Evolutionary conservation across 1,140 invertebrate species (phyloP).

Genomic region (Drosophila bocki): DNA sequence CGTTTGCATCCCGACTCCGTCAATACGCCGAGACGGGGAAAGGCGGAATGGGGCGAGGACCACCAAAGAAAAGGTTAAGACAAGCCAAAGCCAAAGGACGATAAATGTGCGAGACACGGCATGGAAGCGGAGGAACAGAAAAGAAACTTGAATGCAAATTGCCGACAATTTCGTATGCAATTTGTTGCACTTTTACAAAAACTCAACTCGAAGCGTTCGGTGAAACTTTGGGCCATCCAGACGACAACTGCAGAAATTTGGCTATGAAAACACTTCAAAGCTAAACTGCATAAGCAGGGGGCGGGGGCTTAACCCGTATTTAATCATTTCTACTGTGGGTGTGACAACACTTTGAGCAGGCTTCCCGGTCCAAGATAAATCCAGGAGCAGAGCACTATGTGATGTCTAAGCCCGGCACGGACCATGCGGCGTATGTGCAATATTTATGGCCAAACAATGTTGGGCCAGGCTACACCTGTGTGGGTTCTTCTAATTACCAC

Average conservation of each 20-base stretch:
- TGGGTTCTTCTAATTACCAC: conserved; percentile 60
- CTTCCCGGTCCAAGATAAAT: conserved; percentile 4
- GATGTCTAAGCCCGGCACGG: conserved; percentile 2
- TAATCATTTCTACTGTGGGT: conserved; percentile 25
- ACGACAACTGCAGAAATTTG: conserved; percentile 8
- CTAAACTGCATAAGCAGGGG: neutral
- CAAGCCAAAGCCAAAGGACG: conserved; percentile 30
- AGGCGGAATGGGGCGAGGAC: neutral
- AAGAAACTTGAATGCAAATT: conserved; percentile 65
- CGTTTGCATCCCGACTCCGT: conserved; percentile 35
- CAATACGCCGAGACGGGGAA: conserved; percentile 9
- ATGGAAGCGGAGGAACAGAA: conserved; percentile 12
- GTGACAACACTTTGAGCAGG: conserved; percentile 12
- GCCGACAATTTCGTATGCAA: conserved; percentile 66
- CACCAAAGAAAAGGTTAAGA: conserved; percentile 18
- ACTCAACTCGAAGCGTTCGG: conserved; percentile 2
- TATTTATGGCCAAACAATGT: conserved; percentile 37
- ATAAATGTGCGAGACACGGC: conserved; percentile 50
- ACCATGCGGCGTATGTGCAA: conserved; percentile 60
- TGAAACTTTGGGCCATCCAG: conserved; percentile 12
- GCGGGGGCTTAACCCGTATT: neutral
- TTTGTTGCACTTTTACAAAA: conserved; percentile 56
- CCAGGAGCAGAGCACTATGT: conserved; percentile 7
- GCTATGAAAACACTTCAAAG: conserved; percentile 13
- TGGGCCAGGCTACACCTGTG: conserved; percentile 16